phyloP scores from a whole-genome alignment of 1,140 invertebrate species.

The Gryon sp. region DNA sequence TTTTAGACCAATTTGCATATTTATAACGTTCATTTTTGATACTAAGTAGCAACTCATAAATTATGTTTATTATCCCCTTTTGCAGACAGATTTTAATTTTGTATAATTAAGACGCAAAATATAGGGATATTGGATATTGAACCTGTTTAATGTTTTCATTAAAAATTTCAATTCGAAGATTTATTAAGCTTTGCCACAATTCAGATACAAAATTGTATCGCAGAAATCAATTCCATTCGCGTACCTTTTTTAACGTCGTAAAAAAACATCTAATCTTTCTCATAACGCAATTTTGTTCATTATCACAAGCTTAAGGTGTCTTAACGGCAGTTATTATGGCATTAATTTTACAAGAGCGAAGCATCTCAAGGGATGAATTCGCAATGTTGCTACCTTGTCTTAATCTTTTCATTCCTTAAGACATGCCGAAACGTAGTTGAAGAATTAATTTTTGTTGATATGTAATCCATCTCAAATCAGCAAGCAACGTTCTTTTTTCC shows the following conservation, averaged over 20 bases:
- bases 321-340: conserved; percentile 51
- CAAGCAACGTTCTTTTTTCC: too few species aligned
- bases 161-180: too few species aligned
- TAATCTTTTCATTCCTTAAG: conserved; percentile 53
- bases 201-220: not conserved
- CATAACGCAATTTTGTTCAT: conserved; percentile 39
- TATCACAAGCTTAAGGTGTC: conserved; percentile 46
- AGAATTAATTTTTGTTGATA: conserved; percentile 41
- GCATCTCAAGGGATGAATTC: conserved; percentile 52
- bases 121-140: too few species aligned
- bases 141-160: not conserved
- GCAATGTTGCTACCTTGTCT: conserved; percentile 39
- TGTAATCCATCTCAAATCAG: conserved; percentile 14
- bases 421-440: conserved; percentile 22
- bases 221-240: conserved; percentile 10
- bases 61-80: too few species aligned
- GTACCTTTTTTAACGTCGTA: not conserved
- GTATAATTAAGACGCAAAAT: too few species aligned
- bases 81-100: too few species aligned
- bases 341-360: conserved; percentile 51
- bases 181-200: too few species aligned
- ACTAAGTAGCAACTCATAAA: too few species aligned
- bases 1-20: too few species aligned
- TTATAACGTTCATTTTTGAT: too few species aligned
- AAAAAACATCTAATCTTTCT: conserved; percentile 20